Base-by-base conservation (phyloP, 2,888 invertebrate genomes). In the Sinelater perroti region DNA sequence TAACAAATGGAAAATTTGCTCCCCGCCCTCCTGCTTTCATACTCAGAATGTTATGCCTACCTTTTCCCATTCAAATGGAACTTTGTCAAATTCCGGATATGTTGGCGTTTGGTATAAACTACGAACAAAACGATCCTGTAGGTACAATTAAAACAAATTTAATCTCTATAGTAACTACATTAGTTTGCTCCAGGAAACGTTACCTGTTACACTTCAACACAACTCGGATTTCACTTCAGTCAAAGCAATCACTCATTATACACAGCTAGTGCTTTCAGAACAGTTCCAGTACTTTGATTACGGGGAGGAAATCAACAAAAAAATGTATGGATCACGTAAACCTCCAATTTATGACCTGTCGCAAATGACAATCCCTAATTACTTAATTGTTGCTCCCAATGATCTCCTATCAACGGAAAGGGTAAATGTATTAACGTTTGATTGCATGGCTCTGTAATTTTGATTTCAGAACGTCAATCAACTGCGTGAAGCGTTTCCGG, bases 341-440 rank as follows among this genome's bases (percentile, higher is more conserved):
- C 85, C 87, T 0, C 82, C 83, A 0, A 73, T 74, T 26, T 88
- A 88, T 68, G 81, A 85, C 62, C 70, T 88, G 14, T 77, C 80
- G 3, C 84, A 82, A 56, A 82, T 87, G 1, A 80, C 75, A 64
- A 80, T 84, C 30, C 88, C 88, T 0, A 81, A 85, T 2, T 78
- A 81, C 1, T 66, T 88, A 14, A 80, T 86, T 38, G 85, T 86
- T 60, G 86, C 86, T 3, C 80, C 82, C 56, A 85, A 85, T 65
- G 89, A 89, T 69, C 82, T 81, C 72, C 73, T 87, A 2, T 84
- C 85, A 17, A 81, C 81, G 18, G 81, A 81, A 74, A 70, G 75
- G 67, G 85, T 85, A 16, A 21, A 16, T 33, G 8, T 33, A 2
- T 14, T 3, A 11, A 2, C 14, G 10, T 10, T 31, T 5, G n/a